Conservation (phyloP, 2,797 vertebrate species). For the Takifugu rubripes region DNA sequence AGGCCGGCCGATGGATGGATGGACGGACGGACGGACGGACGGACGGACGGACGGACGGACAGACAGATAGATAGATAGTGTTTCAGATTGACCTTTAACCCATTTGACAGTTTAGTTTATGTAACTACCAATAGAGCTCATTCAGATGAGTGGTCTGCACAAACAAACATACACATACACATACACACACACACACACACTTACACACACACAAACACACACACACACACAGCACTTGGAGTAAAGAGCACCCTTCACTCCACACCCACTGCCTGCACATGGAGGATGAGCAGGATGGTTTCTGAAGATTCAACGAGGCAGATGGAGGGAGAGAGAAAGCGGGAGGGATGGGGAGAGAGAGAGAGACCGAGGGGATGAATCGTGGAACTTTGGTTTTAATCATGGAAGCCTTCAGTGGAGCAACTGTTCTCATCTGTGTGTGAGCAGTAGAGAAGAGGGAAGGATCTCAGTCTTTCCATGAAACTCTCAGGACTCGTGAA, state of each 20-base stretch:
- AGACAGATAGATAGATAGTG: slow-evolving; percentile 55
- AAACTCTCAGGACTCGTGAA: no score
- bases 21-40: no score
- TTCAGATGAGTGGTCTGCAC: slow-evolving; percentile 59
- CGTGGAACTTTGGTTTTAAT: slow-evolving; percentile 28
- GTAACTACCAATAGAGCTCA: slow-evolving; percentile 60
- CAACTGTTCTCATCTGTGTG: neutral
- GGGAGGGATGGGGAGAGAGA: slow-evolving; percentile 6
- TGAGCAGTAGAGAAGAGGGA: no score
- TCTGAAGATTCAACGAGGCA: slow-evolving; percentile 55
- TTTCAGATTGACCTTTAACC: slow-evolving; percentile 55
- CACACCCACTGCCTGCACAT: slow-evolving; percentile 43
- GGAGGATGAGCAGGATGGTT: slow-evolving; percentile 46
- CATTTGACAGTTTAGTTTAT: slow-evolving; percentile 67
- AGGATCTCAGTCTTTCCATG: no score
- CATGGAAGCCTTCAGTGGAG: slow-evolving; percentile 19
- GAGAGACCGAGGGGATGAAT: slow-evolving; percentile 17
- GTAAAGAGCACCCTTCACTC: neutral
- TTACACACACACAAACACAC: neutral
- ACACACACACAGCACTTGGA: neutral
- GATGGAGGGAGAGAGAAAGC: slow-evolving; percentile 26
- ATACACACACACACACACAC: slow-evolving; percentile 1
- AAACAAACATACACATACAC: slow-evolving; percentile 18
- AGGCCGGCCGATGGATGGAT: no score
- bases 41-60: neutral